phyloP scores from a whole-genome alignment of 1,140 invertebrate species.

The Rhyacophila brunnea region DNA sequence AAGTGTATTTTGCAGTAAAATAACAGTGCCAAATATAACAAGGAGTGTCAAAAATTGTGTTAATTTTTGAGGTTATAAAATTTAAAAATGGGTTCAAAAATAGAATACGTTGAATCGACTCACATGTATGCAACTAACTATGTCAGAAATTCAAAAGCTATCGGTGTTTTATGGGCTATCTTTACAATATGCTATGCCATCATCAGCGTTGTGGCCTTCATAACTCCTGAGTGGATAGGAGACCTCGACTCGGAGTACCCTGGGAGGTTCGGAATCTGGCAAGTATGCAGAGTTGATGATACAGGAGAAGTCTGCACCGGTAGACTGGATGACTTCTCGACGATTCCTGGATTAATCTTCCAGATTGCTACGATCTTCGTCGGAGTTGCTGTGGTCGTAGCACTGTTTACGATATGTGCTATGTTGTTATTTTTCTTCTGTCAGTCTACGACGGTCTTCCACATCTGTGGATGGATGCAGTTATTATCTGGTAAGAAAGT shows the following conservation, averaged over 20 bases:
- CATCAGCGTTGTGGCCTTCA: constrained; percentile 90
- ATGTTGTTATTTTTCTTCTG: constrained; percentile 94
- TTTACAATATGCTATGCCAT: constrained; percentile 96
- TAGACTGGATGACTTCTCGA: constrained; percentile 78
- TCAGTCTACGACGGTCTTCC: constrained; percentile 89
- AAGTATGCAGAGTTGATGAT: constrained; percentile 73
- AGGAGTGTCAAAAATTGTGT: too few species aligned
- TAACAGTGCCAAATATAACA: neutral
- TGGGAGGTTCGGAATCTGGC: constrained; percentile 91
- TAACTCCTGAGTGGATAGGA: constrained; percentile 93
- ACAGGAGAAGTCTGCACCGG: constrained; percentile 76
- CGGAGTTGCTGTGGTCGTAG: constrained; percentile 79
- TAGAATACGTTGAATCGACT: constrained; percentile 85
- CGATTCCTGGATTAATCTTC: constrained; percentile 71
- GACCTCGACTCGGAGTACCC: constrained; percentile 80
- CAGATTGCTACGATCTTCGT: constrained; percentile 84
- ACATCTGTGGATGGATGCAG: constrained; percentile 92
- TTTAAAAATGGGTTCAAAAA: constrained; percentile 77
- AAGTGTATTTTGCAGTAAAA: too few species aligned
- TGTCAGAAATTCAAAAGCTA: constrained; percentile 92
- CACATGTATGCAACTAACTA: constrained; percentile 91
- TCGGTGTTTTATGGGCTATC: constrained; percentile 94
- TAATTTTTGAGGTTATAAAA: constrained; percentile 8
- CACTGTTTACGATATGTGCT: constrained; percentile 80
- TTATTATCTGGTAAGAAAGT: constrained; percentile 78